These are phyloP conservation scores for Amaurobius ferox DNA, from an alignment of 2,888 invertebrate species.

Conservation along the genomic window DNA sequence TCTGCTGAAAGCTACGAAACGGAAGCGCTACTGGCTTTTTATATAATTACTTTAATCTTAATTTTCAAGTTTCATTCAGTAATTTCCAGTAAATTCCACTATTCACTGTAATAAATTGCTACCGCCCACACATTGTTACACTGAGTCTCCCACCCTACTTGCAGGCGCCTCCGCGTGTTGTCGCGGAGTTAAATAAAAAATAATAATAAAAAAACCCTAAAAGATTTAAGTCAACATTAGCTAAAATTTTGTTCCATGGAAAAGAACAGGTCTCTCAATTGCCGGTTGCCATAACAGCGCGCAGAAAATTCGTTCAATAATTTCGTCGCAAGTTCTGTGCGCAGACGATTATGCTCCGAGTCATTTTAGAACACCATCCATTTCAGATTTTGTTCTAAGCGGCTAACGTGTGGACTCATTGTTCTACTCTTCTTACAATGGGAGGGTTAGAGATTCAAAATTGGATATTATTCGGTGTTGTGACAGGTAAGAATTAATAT, in stretches of 20 bases:
- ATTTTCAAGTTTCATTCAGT: too few relatives aligned
- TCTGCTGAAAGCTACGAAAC: too few relatives aligned
- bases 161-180: not conserved
- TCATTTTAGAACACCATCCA: not conserved
- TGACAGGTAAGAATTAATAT: not conserved
- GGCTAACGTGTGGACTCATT: not conserved
- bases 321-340: conserved; percentile 8
- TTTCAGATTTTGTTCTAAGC: not conserved
- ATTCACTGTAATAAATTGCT: not conserved
- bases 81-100: too few relatives aligned
- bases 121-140: not conserved
- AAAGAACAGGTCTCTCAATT: not conserved
- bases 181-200: not conserved
- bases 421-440: not conserved
- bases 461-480: not conserved
- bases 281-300: conserved; percentile 15
- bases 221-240: not conserved
- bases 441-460: not conserved
- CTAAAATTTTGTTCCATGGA: not conserved
- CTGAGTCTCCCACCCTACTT: not conserved
- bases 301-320: conserved; percentile 9
- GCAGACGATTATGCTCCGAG: not conserved
- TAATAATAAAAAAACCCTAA: too few relatives aligned
- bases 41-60: too few relatives aligned
- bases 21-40: too few relatives aligned